Evolutionary conservation across 1,140 invertebrate genomes (phyloP).

Genomic region (Luehdorfia chinensis): DNA sequence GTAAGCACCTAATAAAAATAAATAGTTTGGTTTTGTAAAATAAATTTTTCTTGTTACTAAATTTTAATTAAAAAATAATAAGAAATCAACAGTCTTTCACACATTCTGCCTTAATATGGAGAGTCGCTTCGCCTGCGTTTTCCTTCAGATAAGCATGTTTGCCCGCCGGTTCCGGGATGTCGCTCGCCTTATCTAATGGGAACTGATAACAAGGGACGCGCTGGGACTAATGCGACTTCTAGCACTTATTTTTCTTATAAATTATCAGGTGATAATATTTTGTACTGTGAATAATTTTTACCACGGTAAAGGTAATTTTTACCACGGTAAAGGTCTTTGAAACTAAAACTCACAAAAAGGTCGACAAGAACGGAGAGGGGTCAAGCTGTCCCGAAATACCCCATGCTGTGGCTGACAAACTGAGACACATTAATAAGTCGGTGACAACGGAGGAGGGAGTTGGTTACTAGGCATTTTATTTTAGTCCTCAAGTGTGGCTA

Average conservation of each 20-base stretch:
- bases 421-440: not conserved
- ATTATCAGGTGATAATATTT: conserved; percentile 26
- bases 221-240: conserved; percentile 12
- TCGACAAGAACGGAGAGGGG: no score
- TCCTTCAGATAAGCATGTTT: conserved; percentile 58
- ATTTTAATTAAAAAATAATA: no score
- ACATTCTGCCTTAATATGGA: conserved; percentile 8
- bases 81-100: conserved; percentile 4
- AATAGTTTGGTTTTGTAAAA: no score
- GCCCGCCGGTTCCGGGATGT: conserved; percentile 56
- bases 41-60: no score
- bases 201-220: conserved; percentile 51
- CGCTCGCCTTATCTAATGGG: conserved; percentile 63
- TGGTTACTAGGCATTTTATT: no score
- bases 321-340: not conserved
- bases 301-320: not conserved
- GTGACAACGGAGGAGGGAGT: no score
- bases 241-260: conserved; percentile 24
- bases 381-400: no score
- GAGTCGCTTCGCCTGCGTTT: conserved; percentile 17
- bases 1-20: no score
- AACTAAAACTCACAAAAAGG: not conserved
- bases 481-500: no score
- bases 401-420: no score
- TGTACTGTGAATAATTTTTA: not conserved